Base-by-base conservation (phyloP, 2,113 vertebrate species). In the Micromys minutus region DNA sequence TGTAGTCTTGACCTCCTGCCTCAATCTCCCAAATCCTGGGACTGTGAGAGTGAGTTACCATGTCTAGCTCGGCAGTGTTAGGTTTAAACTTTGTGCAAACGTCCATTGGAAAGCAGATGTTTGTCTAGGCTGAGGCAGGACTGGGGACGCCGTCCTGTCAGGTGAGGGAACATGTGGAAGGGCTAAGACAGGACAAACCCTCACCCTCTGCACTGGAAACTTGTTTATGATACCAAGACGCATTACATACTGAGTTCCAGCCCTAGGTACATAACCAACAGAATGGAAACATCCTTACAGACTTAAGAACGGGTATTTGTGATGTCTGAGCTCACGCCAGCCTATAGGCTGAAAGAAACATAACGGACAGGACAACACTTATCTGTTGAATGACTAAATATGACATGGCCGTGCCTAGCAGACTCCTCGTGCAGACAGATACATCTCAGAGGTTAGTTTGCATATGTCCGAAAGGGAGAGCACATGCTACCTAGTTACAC, bases 401-500 rank as follows among this genome's bases (percentile, higher is more conserved):
- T 24, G 13, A 0, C 42, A 34, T 24, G 2, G 16, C 8, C 3
- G 4, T 4, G n/a, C 26, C 8, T 10, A 21, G 8, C 3, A 42
- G 22, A 3, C 39, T 24, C 0, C 52, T 11, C 19, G 0, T 3
- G 4, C 21, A 0, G n/a, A 71, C 1, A 36, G 47, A 1, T 17
- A 52, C 39, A 3, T 42, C 29, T 17, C 45, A 50, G 29, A 39
- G n/a, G 13, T 11, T 2, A 5, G 7, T 21, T 1, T 26, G 42
- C 36, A n/a, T 26, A 15, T 16, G 45, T 26, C 63, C 7, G 31
- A 21, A 26, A 45, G 86, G 36, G n/a, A 72, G n/a, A 39, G 24
- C 0, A 0, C 11, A 0, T 0, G 29, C 29, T 13, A 11, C 63
- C 63, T 65, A 65, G 63, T 24, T 0, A 1, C 3, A 9, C 2